Evolutionary conservation across 2,113 vertebrate genomes (phyloP), one percentile per base, ranked within the genome.

Genomic region (Micromys minutus): DNA sequence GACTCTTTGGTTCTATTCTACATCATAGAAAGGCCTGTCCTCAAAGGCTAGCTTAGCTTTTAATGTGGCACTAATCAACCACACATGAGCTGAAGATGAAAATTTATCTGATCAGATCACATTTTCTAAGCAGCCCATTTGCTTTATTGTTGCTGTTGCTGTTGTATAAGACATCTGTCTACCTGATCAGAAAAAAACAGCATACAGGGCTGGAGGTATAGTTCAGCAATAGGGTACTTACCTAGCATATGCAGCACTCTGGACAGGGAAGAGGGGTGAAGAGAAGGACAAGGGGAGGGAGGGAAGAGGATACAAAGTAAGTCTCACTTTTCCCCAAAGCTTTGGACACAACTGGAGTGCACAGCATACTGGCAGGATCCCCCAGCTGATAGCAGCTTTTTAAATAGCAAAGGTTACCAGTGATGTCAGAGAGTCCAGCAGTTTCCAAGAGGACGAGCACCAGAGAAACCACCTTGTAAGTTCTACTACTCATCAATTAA

Each of bases 401-500:
- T 52, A 77, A 71, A n/a, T 13, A 97, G 7, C 77, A 86, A 93
- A 94, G 85, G 29, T 96, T 45, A 76, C 87, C 81, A 96, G 95
- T 94, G 63, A 94, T 55, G 86, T 26, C 47, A 72, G 52, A 4
- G 79, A 93, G 94, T 90, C 84, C 59, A 69, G 45, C 55, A 36
- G 88, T 55, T 52, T 96, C 74, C 67, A 90, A 31, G 72, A 79
- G 63, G 72, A 90, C 92, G n/a, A 92, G 80, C n/a, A 96, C 67
- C 95, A 79, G 95, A 80, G n/a, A 97, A 97, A 57, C 57, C 65
- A 96, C 4, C 77, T 61, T 26, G 50, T 89, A 47, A 96, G 86
- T n/a, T 93, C 57, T 31, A 71, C 39, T 93, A 81, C 72, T 95
- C 57, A 86, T 65, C 85, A 72, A 47, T 91, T 34, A 29, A 87